phyloP scores from a whole-genome alignment of 2,797 vertebrate genomes.

The Ceryle rudis region DNA sequence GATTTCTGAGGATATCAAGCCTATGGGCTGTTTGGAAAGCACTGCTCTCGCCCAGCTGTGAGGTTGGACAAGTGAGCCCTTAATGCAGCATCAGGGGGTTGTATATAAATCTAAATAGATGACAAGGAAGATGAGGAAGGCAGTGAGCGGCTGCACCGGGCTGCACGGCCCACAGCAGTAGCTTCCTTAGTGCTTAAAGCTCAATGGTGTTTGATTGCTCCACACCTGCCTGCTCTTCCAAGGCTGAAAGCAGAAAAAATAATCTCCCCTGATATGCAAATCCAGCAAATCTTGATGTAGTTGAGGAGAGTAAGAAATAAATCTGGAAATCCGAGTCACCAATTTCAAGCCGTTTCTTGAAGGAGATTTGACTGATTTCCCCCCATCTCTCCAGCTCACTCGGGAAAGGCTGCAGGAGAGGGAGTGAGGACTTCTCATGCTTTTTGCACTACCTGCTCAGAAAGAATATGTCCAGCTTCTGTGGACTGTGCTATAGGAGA shows the following conservation, averaged over 20 bases:
- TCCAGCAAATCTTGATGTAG: not conserved
- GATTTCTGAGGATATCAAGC: not conserved
- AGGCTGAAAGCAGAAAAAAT: slow-evolving; percentile 36
- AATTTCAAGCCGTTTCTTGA: not conserved
- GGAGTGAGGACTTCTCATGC: not conserved
- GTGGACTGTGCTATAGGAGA: not conserved
- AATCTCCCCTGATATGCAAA: slow-evolving; percentile 56
- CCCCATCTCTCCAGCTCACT: not conserved
- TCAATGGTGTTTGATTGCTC: slow-evolving; percentile 67
- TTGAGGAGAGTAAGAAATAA: not conserved
- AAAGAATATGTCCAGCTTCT: rapidly evolving
- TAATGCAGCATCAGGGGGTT: not conserved
- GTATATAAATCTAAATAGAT: not conserved
- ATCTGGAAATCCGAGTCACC: not conserved
- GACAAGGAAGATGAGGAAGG: not conserved
- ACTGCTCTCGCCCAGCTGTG: not conserved
- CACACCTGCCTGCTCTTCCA: slow-evolving; percentile 47
- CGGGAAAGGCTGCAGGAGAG: not conserved
- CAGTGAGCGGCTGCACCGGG: not conserved
- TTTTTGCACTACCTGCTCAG: not conserved
- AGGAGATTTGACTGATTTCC: not conserved
- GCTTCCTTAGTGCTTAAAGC: not conserved
- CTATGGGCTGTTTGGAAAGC: not conserved
- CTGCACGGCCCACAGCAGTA: not conserved
- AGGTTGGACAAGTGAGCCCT: not conserved